Evolutionary conservation across 1,140 invertebrate species (phyloP).

Genomic region (Drosophila leontia): DNA sequence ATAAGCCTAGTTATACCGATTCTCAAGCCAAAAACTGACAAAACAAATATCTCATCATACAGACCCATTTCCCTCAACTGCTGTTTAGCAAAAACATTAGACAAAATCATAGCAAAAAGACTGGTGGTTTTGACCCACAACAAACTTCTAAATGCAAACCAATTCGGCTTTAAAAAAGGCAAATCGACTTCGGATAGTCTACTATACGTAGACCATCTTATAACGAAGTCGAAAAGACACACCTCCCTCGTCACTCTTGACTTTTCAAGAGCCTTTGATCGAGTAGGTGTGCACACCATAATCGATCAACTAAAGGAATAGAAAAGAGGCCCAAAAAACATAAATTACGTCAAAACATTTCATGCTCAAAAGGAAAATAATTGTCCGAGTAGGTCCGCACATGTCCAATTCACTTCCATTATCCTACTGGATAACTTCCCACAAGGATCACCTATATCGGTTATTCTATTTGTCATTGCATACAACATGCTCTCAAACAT

Average conservation of each 20-base stretch:
- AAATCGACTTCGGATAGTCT: constrained; percentile 4
- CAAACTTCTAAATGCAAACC: constrained; percentile 5
- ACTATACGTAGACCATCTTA: constrained; percentile 11
- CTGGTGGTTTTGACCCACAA: constrained; percentile 16
- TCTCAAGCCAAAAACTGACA: constrained; percentile 1
- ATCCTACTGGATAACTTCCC: constrained; percentile 13
- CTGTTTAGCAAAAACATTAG: constrained; percentile 4
- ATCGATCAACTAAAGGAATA: constrained; percentile 15
- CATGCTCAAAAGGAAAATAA: constrained; percentile 18
- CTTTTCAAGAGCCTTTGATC: constrained; percentile 24
- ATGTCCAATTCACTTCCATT: constrained; percentile 5
- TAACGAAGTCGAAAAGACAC: constrained; percentile 13
- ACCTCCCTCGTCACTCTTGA: constrained; percentile 27
- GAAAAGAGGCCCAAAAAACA: constrained; percentile 10
- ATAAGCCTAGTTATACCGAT: constrained; percentile 4
- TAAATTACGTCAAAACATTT: constrained; percentile 4
- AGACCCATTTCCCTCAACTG: constrained; percentile 3
- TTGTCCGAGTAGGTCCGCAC: constrained; percentile 4
- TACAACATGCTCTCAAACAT: constrained; percentile 12
- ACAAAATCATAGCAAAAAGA: constrained; percentile 13
- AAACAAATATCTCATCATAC: constrained; percentile 10
- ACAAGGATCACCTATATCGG: constrained; percentile 8
- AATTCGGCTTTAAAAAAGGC: constrained; percentile 6
- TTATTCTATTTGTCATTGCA: constrained; percentile 8
- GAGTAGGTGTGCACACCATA: constrained; percentile 20